Evolutionary conservation across 1,140 invertebrate species (phyloP), one percentile per base, ranked within the genome.

Genomic region (Trinorchestia longiramus): DNA sequence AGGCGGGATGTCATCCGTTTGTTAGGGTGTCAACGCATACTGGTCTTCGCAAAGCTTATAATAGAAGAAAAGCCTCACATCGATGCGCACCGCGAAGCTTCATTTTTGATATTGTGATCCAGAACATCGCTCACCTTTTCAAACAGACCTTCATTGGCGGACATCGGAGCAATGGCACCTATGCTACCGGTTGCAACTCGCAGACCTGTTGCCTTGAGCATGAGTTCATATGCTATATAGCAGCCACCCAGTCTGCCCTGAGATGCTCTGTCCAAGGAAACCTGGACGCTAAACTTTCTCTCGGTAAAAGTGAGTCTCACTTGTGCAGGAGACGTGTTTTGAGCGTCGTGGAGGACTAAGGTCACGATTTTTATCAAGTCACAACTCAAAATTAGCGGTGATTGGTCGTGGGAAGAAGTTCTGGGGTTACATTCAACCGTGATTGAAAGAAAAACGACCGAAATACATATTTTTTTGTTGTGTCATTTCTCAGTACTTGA

Each of bases 231-330:
- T 77, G 62, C 28, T 28, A 1, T 77, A 36, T 77, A 53, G 62
- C 62, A 1, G 62, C 62, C 36, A 77, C 28, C 62, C 62, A 36
- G 62, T 36, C 62, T 77, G 62, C 62, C 62, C 62, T 77, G 62
- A 77, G 62, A 77, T 77, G 62, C 62, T 77, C 28, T 28, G 28
- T 77, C 62, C 62, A 77, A 77, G 62, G 62, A 77, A 77, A 77
- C 62, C 62, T 77, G 62, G 62, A 77, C 62, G 62, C 62, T 77
- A 77, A 77, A 77, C 62, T 77, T 77, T 77, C 62, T 77, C 62
- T 77, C 62, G 62, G 62, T 77, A 77, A 77, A 77, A 77, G 62
- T 28, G 62, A 77, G 28, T 77, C 62, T 77, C 62, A 77, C 62
- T 28, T 77, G 62, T 28, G 15, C 62, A 28, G 62, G 28, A 11